phyloP scores from a whole-genome alignment of 2,797 vertebrate species.

The Oreonectes daqikongensis region DNA sequence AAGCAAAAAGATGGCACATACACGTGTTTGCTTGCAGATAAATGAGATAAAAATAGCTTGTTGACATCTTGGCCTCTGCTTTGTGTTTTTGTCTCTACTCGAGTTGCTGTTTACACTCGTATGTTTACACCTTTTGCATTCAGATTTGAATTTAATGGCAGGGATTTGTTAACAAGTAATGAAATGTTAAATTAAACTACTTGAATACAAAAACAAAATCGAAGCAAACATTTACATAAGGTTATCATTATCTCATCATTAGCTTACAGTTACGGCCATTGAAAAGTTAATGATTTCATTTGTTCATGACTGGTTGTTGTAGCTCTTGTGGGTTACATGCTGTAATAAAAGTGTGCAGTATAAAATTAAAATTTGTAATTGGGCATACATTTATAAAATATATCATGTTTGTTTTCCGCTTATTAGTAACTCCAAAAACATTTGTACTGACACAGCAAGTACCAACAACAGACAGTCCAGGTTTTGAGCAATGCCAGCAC shows the following conservation, averaged over 20 bases:
- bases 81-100: background rate
- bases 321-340: background rate
- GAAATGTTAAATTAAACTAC: background rate
- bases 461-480: too few species aligned
- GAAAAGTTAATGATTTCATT: background rate
- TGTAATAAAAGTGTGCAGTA: background rate
- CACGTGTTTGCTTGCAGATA: background rate
- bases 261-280: background rate
- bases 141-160: background rate
- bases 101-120: background rate
- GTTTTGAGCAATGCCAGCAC: background rate
- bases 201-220: background rate
- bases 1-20: background rate
- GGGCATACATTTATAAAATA: conserved; percentile 1
- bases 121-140: background rate
- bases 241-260: background rate
- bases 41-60: background rate
- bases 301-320: background rate
- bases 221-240: background rate
- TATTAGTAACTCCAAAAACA: too few species aligned
- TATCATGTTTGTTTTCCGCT: background rate
- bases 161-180: background rate
- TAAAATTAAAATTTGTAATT: too few species aligned
- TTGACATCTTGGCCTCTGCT: conserved; percentile 8
- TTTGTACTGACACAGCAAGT: too few species aligned